Base-by-base conservation (phyloP, 2,113 vertebrate genomes). In the Hippopotamus amphibius region DNA sequence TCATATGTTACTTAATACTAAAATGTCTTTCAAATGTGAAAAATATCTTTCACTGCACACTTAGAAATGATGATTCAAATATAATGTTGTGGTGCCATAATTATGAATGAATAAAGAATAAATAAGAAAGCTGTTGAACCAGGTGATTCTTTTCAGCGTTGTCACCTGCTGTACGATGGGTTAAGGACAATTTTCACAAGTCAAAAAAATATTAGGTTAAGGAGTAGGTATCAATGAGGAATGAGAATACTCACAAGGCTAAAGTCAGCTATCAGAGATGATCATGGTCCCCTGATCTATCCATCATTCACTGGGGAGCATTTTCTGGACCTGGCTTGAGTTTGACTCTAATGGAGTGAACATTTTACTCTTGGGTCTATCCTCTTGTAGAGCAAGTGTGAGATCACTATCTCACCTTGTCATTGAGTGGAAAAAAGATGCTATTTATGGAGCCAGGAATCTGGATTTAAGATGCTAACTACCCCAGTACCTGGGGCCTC, bases 11-110 rank as follows among this genome's bases (percentile, higher is more conserved):
- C 66, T 89, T 89, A 66, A 33, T 86, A 82, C 59, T 96, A 93
- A 96, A 94, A 69, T 82, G 86, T 71, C 37, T 89, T 93, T 76
- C 57, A 89, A 69, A 96, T 86, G 61, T 85, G 50, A 92, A 94
- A 94, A 89, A 43, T n/a, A 83, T 68, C 80, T 90, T 96, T 79
- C 30, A 92, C 72, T 90, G 33, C 13, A 82, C 53, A 83, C 84
- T 96, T 94, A 87, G 37, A 79, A 92, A 71, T 55, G 26, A 76
- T 66, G n/a, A 37, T 71, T 90, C 66, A 87, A 92, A 43, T 16
- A 94, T 37, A 96, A 37, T 94, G 74, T 26, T 50, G 5, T 94
- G 10, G 6, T 92, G 11, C n/a, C 28, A 61, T 72, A 77, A 72
- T 86, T 94, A 90, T 83, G 69, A 37, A 50, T 83, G 8, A 90